Evolutionary conservation across 2,113 vertebrate species (phyloP), one percentile per base, ranked within the genome.

Genomic region (Ptilorrhoa leucosticta): DNA sequence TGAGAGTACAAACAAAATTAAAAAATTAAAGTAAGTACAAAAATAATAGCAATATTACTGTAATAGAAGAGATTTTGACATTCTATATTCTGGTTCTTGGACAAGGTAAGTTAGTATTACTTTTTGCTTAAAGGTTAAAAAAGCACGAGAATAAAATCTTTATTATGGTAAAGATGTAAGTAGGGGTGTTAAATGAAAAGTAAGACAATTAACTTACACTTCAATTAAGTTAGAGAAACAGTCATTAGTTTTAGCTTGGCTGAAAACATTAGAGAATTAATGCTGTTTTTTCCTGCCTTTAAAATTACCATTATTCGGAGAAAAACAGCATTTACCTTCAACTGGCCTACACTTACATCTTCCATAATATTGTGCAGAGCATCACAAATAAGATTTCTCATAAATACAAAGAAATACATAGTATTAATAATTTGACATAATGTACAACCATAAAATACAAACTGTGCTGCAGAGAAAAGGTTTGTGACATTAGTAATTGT

Each of bases 221-320:
- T 68, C 69, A 94, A 33, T 92, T 87, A 68, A 63, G 39, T 91
- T 73, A 79, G 35, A 50, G 60, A 78, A 77, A 50, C 33, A 9
- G 8, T 50, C 23, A 39, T 90, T 84, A 57, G 20, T 93, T 92
- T 94, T 71, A 78, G 6, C 40, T 83, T 83, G 31, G 77, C 44
- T 95, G 58, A 92, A 97, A 94, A 87, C 42, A 85, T 37, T 28
- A 80, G 30, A 85, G 45, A 78, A 89, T 85, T 94, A 87, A 37
- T 42, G 61, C 5, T 54, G 33, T 45, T 92, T 92, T 93, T 88
- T 39, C 24, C 28, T 77, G 10, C 35, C 71, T 84, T 89, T 40
- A 89, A 87, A 81, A 92, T 92, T 87, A 19, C 16, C 10, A n/a
- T 87, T 65, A 90, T 48, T 45, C 31, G 83, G 58, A 85, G 51